Evolutionary conservation across 2,888 invertebrate species (phyloP).

Genomic region (Malachius bipustulatus): DNA sequence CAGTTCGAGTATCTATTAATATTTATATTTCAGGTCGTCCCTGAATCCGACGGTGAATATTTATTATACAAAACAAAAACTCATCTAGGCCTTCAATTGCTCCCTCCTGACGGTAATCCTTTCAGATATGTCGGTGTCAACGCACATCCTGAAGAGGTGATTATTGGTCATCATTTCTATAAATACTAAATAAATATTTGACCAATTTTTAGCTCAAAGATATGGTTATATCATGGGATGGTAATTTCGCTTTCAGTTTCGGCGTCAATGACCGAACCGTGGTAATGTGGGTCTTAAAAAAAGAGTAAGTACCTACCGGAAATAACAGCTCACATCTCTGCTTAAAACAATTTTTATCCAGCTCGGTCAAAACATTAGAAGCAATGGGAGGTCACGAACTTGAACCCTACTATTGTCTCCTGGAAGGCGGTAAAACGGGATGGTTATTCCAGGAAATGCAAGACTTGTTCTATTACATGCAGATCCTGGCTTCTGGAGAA

Average conservation of each 20-base stretch:
- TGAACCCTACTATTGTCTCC: slow-evolving; percentile 56
- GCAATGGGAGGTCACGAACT: slow-evolving; percentile 45
- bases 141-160: slow-evolving; percentile 54
- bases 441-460: slow-evolving; percentile 60
- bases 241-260: slow-evolving; percentile 42
- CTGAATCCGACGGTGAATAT: slow-evolving; percentile 35
- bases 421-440: slow-evolving; percentile 59
- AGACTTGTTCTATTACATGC: slow-evolving; percentile 65
- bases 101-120: slow-evolving; percentile 66
- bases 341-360: slow-evolving; percentile 23
- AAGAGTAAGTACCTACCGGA: slow-evolving; percentile 33
- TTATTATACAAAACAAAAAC: slow-evolving; percentile 51
- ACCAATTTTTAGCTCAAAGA: slow-evolving; percentile 30
- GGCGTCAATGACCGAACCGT: slow-evolving; percentile 42
- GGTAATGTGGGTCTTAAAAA: slow-evolving; percentile 46
- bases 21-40: slow-evolving; percentile 30
- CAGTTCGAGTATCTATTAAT: too few relatives aligned
- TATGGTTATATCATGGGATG: slow-evolving; percentile 37
- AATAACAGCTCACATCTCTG: neutral
- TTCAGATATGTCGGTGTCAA: slow-evolving; percentile 50
- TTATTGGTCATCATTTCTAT: too few relatives aligned
- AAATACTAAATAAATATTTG: too few relatives aligned
- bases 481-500: slow-evolving; percentile 60
- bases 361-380: slow-evolving; percentile 41
- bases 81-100: slow-evolving; percentile 54